Evolutionary conservation across 2,797 vertebrate genomes (phyloP).

Genomic region (Danio choprae): DNA sequence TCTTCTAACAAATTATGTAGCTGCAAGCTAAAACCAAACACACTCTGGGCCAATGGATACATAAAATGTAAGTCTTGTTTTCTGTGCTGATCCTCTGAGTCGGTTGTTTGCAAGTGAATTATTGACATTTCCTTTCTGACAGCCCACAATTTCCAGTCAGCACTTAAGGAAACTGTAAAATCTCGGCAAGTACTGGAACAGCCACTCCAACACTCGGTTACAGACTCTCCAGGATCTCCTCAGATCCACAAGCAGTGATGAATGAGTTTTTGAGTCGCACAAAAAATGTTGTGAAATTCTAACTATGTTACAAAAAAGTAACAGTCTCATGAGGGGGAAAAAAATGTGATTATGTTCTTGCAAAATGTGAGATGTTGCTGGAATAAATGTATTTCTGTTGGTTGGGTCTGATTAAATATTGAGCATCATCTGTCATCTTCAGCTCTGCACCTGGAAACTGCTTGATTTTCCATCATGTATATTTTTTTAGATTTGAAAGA

Average conservation of each 20-base stretch:
- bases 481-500: background rate
- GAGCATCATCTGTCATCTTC: background rate
- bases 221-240: constrained; percentile 32
- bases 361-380: background rate
- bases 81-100: constrained; percentile 18
- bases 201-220: constrained; percentile 22
- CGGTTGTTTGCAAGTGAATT: constrained; percentile 38
- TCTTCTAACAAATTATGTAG: background rate
- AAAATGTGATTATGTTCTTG: background rate
- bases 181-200: constrained; percentile 28
- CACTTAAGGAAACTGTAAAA: constrained; percentile 39
- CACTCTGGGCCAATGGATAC: constrained; percentile 14
- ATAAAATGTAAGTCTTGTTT: constrained; percentile 26
- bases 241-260: constrained; percentile 1
- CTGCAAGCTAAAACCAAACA: constrained; percentile 8
- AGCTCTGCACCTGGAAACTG: background rate
- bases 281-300: background rate
- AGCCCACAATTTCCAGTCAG: constrained; percentile 35
- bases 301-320: background rate
- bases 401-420: background rate
- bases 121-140: constrained; percentile 45
- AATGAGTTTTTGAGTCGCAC: too few relatives aligned
- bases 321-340: background rate
- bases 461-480: background rate
- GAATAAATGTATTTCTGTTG: background rate